These are phyloP conservation scores for Mixornis gularis DNA, from an alignment of 2,113 vertebrate genomes.

Conservation along the genomic window DNA sequence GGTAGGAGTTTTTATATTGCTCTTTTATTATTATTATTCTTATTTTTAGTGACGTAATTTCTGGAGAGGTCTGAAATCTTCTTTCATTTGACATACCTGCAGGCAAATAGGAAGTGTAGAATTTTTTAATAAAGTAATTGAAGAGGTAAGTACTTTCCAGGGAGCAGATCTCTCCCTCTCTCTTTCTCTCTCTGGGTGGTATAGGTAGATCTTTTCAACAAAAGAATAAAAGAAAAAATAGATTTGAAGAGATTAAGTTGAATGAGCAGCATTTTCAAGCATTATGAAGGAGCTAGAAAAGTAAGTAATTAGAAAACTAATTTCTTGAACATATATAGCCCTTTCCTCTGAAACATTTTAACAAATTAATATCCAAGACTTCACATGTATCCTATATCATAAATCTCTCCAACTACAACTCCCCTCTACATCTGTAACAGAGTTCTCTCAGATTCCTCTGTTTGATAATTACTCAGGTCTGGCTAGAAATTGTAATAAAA, in stretches of 20 bases:
- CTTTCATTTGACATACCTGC: neutral
- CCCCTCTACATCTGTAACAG: neutral
- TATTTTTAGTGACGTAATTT: neutral
- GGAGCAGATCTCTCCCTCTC: neutral
- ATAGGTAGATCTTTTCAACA: neutral
- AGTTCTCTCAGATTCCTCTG: neutral
- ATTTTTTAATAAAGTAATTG: neutral
- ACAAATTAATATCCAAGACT: neutral
- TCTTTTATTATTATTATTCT: neutral
- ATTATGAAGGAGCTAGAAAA: neutral
- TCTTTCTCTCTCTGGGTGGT: neutral
- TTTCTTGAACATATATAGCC: neutral
- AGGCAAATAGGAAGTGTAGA: neutral
- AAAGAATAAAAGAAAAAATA: neutral
- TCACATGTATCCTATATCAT: neutral
- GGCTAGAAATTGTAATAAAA: neutral
- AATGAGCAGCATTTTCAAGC: neutral
- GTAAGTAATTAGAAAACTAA: neutral
- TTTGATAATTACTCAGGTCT: neutral
- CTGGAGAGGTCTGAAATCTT: neutral
- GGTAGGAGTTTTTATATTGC: neutral
- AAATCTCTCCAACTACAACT: rapidly evolving
- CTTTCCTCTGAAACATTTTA: neutral
- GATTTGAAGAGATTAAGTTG: neutral
- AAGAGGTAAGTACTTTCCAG: neutral